Conservation (phyloP, 2,797 vertebrate species). For the Pangasius djambal region DNA sequence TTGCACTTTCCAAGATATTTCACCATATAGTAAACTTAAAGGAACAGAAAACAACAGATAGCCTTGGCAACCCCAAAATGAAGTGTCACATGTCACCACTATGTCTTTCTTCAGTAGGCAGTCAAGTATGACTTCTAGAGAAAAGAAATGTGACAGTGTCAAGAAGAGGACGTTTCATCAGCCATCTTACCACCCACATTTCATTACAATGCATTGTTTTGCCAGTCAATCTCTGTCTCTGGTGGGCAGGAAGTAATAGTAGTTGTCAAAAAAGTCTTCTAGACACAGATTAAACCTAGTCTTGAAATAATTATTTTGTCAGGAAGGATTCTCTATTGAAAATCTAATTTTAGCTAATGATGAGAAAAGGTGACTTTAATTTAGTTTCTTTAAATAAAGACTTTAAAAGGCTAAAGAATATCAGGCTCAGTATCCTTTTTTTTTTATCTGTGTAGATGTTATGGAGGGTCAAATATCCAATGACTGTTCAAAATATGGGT, state of each 20-base stretch:
- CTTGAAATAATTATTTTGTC: neutral
- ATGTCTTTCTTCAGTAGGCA: slow-evolving; percentile 17
- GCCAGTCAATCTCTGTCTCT: slow-evolving; percentile 49
- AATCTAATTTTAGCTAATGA: slow-evolving; percentile 6
- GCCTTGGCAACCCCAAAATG: slow-evolving; percentile 6
- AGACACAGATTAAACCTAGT: slow-evolving; percentile 17
- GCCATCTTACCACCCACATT: slow-evolving; percentile 48
- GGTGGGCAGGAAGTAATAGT: slow-evolving; percentile 48
- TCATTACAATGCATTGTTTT: slow-evolving; percentile 51
- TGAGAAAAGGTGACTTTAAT: neutral
- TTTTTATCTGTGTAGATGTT: neutral
- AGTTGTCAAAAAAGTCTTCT: slow-evolving; percentile 39
- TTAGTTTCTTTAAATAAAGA: slow-evolving; percentile 18
- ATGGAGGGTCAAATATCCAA: neutral
- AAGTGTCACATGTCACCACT: slow-evolving; percentile 35
- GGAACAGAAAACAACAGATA: slow-evolving; percentile 31
- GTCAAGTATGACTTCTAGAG: slow-evolving; percentile 43
- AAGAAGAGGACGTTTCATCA: slow-evolving; percentile 45
- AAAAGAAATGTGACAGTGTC: slow-evolving; percentile 46
- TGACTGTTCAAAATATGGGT: neutral
- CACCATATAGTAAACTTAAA: slow-evolving; percentile 8
- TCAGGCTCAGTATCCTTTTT: neutral
- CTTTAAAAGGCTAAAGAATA: neutral
- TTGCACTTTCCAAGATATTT: neutral
- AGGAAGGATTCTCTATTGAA: neutral